phyloP scores from a whole-genome alignment of 2,888 invertebrate species.

The Plagodis dolabraria region DNA sequence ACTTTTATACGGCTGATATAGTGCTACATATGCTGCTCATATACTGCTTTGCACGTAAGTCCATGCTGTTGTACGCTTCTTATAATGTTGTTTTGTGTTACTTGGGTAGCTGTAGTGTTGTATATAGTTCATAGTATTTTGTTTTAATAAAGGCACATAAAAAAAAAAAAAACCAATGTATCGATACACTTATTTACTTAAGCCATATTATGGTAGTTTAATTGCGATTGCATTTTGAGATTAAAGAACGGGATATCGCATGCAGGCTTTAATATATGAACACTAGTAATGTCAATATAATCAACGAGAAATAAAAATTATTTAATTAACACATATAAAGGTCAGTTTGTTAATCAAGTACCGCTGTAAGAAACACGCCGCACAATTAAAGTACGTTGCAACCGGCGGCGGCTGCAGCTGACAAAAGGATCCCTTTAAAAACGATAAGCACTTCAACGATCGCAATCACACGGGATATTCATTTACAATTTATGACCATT shows the following conservation, averaged over 20 bases:
- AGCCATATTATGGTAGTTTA: conserved; percentile 4
- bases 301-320: conserved; percentile 22
- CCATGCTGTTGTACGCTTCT: too few relatives aligned
- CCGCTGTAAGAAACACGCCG: conserved; percentile 18
- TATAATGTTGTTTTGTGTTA: too few relatives aligned
- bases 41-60: too few relatives aligned
- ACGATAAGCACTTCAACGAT: conserved; percentile 55
- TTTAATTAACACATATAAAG: conserved; percentile 37
- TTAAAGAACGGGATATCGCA: conserved; percentile 16
- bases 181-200: conserved; percentile 22
- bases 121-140: too few relatives aligned
- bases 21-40: too few relatives aligned
- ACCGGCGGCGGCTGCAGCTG: conserved; percentile 36
- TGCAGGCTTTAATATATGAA: conserved; percentile 17
- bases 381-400: conserved; percentile 20
- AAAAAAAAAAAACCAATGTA: conserved; percentile 10
- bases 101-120: too few relatives aligned
- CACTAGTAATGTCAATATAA: conserved; percentile 23
- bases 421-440: conserved; percentile 50
- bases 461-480: conserved; percentile 63
- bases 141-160: too few relatives aligned
- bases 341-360: conserved; percentile 37
- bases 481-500: conserved; percentile 64
- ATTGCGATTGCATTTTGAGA: conserved; percentile 7
- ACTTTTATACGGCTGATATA: too few relatives aligned